phyloP scores from a whole-genome alignment of 2,888 invertebrate genomes.

The Achlya flavicornis region DNA sequence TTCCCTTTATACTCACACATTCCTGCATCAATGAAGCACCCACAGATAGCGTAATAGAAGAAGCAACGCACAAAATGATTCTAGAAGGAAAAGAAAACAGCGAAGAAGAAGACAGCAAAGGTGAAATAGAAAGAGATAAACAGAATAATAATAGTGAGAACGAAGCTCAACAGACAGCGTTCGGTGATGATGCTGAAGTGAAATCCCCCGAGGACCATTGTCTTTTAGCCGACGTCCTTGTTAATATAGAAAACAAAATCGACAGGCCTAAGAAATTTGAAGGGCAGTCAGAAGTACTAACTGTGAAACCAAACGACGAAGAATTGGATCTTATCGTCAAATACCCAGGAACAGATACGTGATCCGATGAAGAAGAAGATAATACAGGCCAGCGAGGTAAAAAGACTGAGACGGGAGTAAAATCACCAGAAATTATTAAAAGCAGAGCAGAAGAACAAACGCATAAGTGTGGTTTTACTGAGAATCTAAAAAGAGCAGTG shows the following conservation, averaged over 20 bases:
- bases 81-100: slow-evolving; percentile 77
- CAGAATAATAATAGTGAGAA: slow-evolving; percentile 65
- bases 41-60: slow-evolving; percentile 79
- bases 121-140: slow-evolving; percentile 64
- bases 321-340: slow-evolving; percentile 79
- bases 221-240: slow-evolving; percentile 73
- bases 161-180: slow-evolving; percentile 50
- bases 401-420: slow-evolving; percentile 65
- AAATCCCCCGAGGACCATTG: slow-evolving; percentile 66
- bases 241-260: slow-evolving; percentile 76
- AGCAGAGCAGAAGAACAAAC: slow-evolving; percentile 66
- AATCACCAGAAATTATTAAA: slow-evolving; percentile 49
- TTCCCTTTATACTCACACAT: slow-evolving; percentile 92
- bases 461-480: slow-evolving; percentile 72
- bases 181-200: slow-evolving; percentile 56
- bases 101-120: slow-evolving; percentile 72
- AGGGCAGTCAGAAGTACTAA: slow-evolving; percentile 63
- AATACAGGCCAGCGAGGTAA: slow-evolving; percentile 48
- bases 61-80: slow-evolving; percentile 76
- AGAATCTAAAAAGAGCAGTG: slow-evolving; percentile 74
- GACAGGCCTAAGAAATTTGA: slow-evolving; percentile 72
- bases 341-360: slow-evolving; percentile 79
- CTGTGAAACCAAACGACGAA: slow-evolving; percentile 67
- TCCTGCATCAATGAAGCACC: slow-evolving; percentile 86
- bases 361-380: slow-evolving; percentile 74